A percentile compares a stretch with the other conserved stretches of the same genome.
Conservation (phyloP, 2,797 vertebrate species). For the Limosa lapponica region DNA sequence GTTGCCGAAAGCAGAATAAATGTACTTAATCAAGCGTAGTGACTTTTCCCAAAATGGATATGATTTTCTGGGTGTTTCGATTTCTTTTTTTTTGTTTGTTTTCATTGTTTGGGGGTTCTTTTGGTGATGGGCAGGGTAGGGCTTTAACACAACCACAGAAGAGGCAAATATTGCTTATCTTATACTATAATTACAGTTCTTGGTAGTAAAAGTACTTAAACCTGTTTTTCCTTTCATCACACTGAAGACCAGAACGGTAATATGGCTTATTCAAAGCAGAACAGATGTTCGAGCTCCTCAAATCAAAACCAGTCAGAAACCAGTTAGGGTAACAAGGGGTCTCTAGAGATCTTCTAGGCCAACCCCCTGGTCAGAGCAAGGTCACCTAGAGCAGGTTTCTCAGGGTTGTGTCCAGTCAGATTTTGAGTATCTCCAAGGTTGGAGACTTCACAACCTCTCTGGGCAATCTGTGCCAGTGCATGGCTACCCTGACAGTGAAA, state of each 20-base stretch:
- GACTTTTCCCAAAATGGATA: not conserved
- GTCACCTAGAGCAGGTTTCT: not conserved
- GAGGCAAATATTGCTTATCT: not conserved
- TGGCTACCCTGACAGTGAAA: not conserved
- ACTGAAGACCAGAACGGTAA: not conserved
- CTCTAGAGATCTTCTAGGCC: not conserved
- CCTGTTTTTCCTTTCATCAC: not conserved
- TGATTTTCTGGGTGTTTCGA: accelerated
- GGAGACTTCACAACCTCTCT: not conserved
- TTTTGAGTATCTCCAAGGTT: not conserved
- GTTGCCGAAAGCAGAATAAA: not conserved
- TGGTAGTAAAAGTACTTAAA: not conserved
- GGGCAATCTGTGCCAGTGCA: not conserved
- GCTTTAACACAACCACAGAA: not conserved
- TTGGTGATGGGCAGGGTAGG: accelerated
- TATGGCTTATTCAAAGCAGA: not conserved
- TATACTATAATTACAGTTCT: not conserved
- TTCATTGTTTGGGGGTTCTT: accelerated
- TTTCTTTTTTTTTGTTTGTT: not conserved
- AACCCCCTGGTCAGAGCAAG: not conserved
- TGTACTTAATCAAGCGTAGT: not conserved
- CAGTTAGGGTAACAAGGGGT: not conserved
- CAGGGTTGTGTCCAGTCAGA: not conserved
- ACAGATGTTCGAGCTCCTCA: not conserved
- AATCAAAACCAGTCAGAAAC: not conserved